Conservation (phyloP, 1,140 invertebrate genomes). For the Drosophila nigromelanica region DNA sequence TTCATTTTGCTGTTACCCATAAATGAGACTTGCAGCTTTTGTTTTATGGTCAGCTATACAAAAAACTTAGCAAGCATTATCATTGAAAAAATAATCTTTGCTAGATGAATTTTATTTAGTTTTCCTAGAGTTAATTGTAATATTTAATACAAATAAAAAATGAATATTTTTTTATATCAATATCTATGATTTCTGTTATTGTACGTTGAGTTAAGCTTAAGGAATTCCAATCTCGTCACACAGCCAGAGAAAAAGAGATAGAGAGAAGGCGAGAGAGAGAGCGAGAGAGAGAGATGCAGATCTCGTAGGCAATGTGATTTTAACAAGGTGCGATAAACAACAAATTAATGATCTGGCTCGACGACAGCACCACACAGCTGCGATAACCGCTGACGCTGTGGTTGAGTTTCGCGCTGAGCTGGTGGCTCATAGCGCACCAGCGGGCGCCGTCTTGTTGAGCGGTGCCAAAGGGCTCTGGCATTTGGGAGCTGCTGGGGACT, state of each 20-base stretch:
- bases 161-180: not conserved
- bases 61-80: not conserved
- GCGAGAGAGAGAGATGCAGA: too few relatives aligned
- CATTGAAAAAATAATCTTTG: not conserved
- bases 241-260: too few relatives aligned
- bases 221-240: slow-evolving; percentile 47
- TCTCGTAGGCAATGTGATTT: slow-evolving; percentile 63
- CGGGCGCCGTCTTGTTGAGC: slow-evolving; percentile 48
- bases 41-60: not conserved
- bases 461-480: slow-evolving; percentile 12
- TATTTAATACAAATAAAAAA: too few relatives aligned
- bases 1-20: too few relatives aligned
- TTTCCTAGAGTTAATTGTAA: too few relatives aligned
- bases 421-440: slow-evolving; percentile 59
- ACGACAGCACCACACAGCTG: slow-evolving; percentile 60
- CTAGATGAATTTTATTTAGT: too few relatives aligned
- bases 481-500: not conserved
- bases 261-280: too few relatives aligned
- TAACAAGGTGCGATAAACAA: slow-evolving; percentile 82
- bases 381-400: not conserved
- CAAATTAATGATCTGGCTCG: slow-evolving; percentile 72
- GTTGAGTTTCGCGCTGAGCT: slow-evolving; percentile 3
- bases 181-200: too few relatives aligned
- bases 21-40: too few relatives aligned
- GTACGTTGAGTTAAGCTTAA: not conserved